phyloP scores from a whole-genome alignment of 2,113 vertebrate genomes.

The Dicentrarchus labrax region DNA sequence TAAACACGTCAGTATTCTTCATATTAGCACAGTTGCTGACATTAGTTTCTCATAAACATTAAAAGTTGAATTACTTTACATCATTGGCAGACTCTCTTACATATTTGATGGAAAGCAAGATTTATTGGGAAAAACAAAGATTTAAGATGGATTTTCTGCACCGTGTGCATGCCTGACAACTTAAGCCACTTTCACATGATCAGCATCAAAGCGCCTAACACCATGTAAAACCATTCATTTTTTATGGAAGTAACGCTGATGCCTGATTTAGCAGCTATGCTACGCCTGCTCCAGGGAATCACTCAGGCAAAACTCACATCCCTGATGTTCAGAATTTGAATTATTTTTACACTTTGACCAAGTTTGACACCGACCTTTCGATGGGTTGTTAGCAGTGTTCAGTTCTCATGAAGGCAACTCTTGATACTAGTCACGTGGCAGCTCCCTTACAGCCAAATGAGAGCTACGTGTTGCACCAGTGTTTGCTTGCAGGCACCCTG shows the following conservation, averaged over 20 bases:
- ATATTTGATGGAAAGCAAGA: neutral
- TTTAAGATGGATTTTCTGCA: slow-evolving; percentile 15
- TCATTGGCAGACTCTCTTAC: neutral
- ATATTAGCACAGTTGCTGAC: neutral
- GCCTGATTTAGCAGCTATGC: slow-evolving; percentile 3
- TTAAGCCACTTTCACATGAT: slow-evolving; percentile 47
- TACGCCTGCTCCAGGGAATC: neutral
- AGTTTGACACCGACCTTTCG: neutral
- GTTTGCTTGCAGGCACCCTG: slow-evolving; percentile 13
- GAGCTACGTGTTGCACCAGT: neutral
- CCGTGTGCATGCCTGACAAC: slow-evolving; percentile 13
- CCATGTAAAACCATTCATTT: slow-evolving; percentile 11
- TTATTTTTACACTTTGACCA: neutral
- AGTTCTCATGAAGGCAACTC: no score
- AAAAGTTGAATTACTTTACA: neutral
- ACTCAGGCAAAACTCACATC: neutral
- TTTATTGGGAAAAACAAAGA: neutral
- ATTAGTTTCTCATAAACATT: neutral
- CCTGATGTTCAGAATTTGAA: neutral
- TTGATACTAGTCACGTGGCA: neutral
- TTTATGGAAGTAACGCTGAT: neutral
- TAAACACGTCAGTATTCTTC: neutral
- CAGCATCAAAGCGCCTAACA: slow-evolving; percentile 33
- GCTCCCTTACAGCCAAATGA: neutral
- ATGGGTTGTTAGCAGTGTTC: neutral